These are phyloP conservation scores for Pontoporia blainvillei DNA, from an alignment of 2,113 vertebrate species.

Conservation along the genomic window DNA sequence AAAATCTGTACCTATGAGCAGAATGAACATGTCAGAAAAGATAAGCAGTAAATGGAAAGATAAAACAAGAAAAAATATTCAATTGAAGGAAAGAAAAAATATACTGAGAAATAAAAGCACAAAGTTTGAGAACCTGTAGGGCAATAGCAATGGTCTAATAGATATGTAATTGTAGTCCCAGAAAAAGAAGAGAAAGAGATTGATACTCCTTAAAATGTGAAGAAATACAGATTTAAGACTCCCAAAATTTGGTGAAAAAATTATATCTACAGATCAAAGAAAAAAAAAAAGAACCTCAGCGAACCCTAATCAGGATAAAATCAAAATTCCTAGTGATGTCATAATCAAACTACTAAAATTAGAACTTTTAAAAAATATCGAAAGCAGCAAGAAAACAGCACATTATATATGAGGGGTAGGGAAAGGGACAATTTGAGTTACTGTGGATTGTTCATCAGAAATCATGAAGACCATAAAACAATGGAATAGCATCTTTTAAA, in stretches of 20 bases:
- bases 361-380: too few relatives aligned
- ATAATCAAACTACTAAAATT: not conserved
- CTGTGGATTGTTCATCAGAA: not conserved
- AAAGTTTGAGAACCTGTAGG: not conserved
- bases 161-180: not conserved
- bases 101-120: not conserved
- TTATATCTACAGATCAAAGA: not conserved
- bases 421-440: not conserved
- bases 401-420: not conserved
- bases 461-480: not conserved
- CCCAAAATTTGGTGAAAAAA: not conserved
- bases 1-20: not conserved
- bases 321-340: not conserved
- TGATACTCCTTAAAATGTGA: not conserved
- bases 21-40: not conserved
- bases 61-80: not conserved
- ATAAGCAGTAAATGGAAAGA: not conserved
- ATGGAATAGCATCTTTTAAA: not conserved
- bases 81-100: not conserved
- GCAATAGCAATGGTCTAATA: not conserved
- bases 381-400: not conserved
- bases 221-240: not conserved
- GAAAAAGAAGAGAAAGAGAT: not conserved
- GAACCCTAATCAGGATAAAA: not conserved
- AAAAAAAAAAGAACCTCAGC: not conserved